Conservation (phyloP, 2,888 invertebrate species). For the Amiota minor region DNA sequence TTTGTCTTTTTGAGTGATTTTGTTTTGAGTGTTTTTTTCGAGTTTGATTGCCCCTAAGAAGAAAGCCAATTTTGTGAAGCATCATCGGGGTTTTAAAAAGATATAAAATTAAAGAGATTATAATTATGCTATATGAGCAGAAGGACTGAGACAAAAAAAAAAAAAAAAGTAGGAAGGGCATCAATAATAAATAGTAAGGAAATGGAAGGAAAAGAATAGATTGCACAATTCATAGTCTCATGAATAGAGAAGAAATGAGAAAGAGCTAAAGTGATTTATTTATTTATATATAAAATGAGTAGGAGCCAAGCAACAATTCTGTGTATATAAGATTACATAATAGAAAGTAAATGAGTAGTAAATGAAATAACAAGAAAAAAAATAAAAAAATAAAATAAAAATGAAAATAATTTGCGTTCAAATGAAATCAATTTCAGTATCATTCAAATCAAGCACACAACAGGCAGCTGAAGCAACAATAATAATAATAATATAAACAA, state of each 20-base stretch:
- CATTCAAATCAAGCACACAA: slow-evolving; percentile 58
- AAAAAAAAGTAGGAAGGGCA: neutral
- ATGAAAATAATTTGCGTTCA: slow-evolving; percentile 61
- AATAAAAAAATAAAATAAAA: neutral
- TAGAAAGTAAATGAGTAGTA: neutral
- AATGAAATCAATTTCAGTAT: slow-evolving; percentile 64
- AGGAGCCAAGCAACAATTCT: no score
- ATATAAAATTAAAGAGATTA: no score
- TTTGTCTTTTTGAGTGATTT: slow-evolving; percentile 6
- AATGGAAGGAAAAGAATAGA: neutral
- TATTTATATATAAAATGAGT: no score
- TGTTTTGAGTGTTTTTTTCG: neutral
- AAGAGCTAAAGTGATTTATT: no score
- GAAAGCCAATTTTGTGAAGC: neutral
- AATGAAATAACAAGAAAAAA: neutral
- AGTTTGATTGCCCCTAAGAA: neutral
- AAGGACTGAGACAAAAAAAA: neutral
- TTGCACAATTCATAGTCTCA: neutral
- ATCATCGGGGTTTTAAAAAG: no score
- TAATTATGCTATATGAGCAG: no score
- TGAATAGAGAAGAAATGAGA: neutral
- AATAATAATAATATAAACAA: slow-evolving; percentile 28
- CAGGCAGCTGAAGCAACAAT: slow-evolving; percentile 48
- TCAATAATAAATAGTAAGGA: neutral
- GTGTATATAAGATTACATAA: neutral